Evolutionary conservation across 2,888 invertebrate genomes (phyloP), one percentile per base, ranked within the genome.

Genomic region (Dasysyrphus albostriatus): DNA sequence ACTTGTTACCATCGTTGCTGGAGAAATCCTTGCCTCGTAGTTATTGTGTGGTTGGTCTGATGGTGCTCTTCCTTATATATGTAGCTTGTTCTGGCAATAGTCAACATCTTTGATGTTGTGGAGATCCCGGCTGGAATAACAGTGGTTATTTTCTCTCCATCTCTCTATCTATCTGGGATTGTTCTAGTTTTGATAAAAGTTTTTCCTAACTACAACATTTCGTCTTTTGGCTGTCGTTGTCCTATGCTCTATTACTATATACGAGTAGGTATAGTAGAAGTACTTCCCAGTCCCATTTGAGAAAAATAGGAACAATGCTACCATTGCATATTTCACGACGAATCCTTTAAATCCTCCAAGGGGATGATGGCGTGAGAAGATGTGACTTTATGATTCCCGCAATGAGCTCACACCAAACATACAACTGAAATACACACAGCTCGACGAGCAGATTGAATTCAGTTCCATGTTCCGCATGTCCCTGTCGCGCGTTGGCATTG

Each of bases 71-170:
- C 19, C 10, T 16, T 6, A 42, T n/a, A n/a, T n/a, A n/a, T n/a
- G n/a, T 32, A 54, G 19, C 67, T 56, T 74, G 65, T 51, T 56
- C 69, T 63, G 76, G 47, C 56, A 73, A 58, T 37, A 81, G 85
- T 78, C 77, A 81, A 75, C 85, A 85, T 85, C 81, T 85, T 85
- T 70, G 76, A 74, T 83, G 79, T 65, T 70, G 77, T 56, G 56
- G 37, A 51, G 69, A 81, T 69, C 37, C 77, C 81, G 42, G 37
- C 77, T 63, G 81, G 73, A 82, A 82, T 74, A 82, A 63, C 74
- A 82, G 73, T 77, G 73, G 81, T 82, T 74, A 74, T 70, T 78
- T 39, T 67, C 73, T 77, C 69, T 80, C 76, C 59, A 32, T 19
- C 8, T 9, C 34, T 56, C 44, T 47, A 6, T 34, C 34, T 34